Conservation (phyloP, 2,888 invertebrate species). For the Zaprionus lineosus region DNA sequence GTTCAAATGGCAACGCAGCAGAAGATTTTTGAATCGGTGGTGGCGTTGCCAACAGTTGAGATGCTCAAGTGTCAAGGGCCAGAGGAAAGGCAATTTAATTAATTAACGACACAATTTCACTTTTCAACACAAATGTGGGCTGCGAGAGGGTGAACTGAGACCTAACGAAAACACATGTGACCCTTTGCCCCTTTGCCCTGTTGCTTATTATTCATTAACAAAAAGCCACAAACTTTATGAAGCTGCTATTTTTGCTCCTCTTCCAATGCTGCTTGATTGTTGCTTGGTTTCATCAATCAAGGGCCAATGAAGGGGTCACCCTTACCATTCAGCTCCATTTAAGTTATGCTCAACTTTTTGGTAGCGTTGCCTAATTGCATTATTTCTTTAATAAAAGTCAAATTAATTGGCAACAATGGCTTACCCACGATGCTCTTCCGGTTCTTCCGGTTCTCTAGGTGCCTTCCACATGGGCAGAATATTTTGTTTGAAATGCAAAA, state of each 20-base stretch:
- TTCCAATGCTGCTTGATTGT: constrained; percentile 45
- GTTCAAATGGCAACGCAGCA: constrained; percentile 38
- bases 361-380: constrained; percentile 60
- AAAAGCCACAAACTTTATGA: constrained; percentile 64
- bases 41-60: constrained; percentile 9
- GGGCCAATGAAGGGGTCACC: constrained; percentile 34
- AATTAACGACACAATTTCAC: constrained; percentile 63
- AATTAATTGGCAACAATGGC: constrained; percentile 52
- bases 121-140: constrained; percentile 46
- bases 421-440: constrained; percentile 16
- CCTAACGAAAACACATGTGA: constrained; percentile 38
- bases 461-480: constrained; percentile 1
- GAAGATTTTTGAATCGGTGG: constrained; percentile 51
- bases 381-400: constrained; percentile 70
- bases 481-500: constrained; percentile 20
- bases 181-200: constrained; percentile 36
- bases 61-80: constrained; percentile 10
- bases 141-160: constrained; percentile 26
- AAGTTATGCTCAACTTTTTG: constrained; percentile 32
- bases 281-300: constrained; percentile 67
- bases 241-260: constrained; percentile 15
- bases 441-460: constrained; percentile 1
- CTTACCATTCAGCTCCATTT: constrained; percentile 54
- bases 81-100: constrained; percentile 65
- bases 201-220: constrained; percentile 71